A percentile compares a stretch with the other conserved stretches of the same genome.
Conservation (phyloP, 2,797 vertebrate genomes). For the Anomalospiza imberbis region DNA sequence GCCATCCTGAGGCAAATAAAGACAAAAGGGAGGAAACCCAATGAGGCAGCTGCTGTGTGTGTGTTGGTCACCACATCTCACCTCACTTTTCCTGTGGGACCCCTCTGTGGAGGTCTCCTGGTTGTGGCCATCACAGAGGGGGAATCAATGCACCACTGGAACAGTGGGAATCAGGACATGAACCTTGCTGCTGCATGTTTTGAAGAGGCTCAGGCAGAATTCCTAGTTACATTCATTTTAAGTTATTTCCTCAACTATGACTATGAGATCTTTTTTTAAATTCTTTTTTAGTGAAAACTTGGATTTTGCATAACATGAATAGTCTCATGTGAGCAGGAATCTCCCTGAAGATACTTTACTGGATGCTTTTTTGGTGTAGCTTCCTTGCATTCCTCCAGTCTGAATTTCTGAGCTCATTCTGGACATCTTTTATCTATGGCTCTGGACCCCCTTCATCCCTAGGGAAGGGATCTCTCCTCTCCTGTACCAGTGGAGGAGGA, state of each 20-base stretch:
- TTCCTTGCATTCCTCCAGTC: neutral
- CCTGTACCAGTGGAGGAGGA: neutral
- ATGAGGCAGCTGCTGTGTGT: neutral
- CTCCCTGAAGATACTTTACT: neutral
- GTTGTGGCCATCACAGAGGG: neutral
- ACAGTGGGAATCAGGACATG: neutral
- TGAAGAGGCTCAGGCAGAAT: neutral
- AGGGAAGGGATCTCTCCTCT: neutral
- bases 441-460: neutral
- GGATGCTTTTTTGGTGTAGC: neutral
- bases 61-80: fast-evolving
- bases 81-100: neutral
- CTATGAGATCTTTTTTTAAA: neutral
- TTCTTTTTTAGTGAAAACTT: neutral
- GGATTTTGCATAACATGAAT: neutral
- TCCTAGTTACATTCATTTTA: neutral
- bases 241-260: neutral
- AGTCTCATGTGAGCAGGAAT: neutral
- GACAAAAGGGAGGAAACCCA: neutral
- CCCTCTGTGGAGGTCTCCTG: neutral
- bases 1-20: neutral
- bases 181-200: neutral
- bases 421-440: neutral
- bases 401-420: neutral
- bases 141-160: neutral